These are phyloP conservation scores for Pempheris klunzingeri DNA, from an alignment of 2,797 vertebrate genomes.

Conservation along the genomic window DNA sequence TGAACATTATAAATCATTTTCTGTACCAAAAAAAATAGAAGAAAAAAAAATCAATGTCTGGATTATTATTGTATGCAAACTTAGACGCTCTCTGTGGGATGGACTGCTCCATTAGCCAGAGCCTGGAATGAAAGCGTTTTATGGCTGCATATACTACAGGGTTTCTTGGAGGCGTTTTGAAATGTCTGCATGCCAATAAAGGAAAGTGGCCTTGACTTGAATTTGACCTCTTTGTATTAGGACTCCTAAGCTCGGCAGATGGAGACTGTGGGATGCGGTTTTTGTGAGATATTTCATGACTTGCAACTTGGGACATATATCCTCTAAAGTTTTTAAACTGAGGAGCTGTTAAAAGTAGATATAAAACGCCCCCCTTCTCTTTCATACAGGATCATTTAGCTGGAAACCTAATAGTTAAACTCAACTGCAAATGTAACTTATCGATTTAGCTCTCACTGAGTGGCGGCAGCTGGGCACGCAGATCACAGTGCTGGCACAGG, in stretches of 20 bases:
- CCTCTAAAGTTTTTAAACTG: conserved; percentile 44
- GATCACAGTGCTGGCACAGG: conserved; percentile 64
- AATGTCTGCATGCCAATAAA: conserved; percentile 68
- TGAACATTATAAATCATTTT: conserved; percentile 48
- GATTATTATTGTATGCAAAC: conserved; percentile 62
- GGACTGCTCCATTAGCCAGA: conserved; percentile 65
- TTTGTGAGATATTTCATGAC: conserved; percentile 50
- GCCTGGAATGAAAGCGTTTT: conserved; percentile 55
- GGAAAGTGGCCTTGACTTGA: conserved; percentile 75
- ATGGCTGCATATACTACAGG: conserved; percentile 58
- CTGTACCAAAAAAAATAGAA: too few species aligned
- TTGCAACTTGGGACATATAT: conserved; percentile 35
- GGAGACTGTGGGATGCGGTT: conserved; percentile 28
- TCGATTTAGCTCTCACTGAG: conserved; percentile 62
- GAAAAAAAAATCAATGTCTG: conserved; percentile 59
- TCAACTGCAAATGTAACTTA: conserved; percentile 59
- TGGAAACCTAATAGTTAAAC: conserved; percentile 58
- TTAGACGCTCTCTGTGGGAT: conserved; percentile 53
- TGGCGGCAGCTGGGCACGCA: conserved; percentile 62
- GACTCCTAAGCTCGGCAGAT: conserved; percentile 56
- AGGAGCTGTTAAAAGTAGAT: conserved; percentile 44
- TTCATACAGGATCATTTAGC: conserved; percentile 5
- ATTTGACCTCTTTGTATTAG: conserved; percentile 71
- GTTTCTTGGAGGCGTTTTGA: conserved; percentile 59
- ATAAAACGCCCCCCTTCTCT: conserved; percentile 23